phyloP scores from a whole-genome alignment of 2,113 vertebrate species.

The Gavialis gangeticus region DNA sequence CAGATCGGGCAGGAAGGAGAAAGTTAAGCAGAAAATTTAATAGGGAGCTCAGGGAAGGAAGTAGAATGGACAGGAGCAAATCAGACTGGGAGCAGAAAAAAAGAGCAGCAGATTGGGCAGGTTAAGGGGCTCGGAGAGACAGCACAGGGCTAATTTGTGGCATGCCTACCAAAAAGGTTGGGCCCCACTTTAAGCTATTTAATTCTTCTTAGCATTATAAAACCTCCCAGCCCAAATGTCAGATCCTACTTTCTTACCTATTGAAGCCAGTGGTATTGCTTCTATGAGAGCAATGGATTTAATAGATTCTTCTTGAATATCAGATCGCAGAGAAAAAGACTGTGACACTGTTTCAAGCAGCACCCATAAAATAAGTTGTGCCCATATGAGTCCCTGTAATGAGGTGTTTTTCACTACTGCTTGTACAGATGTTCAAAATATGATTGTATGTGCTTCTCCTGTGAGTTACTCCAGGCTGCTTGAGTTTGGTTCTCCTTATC shows the following conservation, averaged over 20 bases:
- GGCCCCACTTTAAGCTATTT: neutral
- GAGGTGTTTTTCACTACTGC: neutral
- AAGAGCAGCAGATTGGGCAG: too few relatives aligned
- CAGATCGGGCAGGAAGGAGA: too few relatives aligned
- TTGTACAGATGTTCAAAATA: neutral
- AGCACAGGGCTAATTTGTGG: too few relatives aligned
- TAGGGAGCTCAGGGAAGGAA: too few relatives aligned
- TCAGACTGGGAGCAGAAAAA: too few relatives aligned
- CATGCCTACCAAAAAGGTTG: too few relatives aligned
- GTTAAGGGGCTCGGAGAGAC: too few relatives aligned
- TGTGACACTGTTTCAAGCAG: neutral
- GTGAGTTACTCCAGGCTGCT: neutral
- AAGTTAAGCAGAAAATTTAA: too few relatives aligned
- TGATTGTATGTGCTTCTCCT: neutral
- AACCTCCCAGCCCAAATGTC: neutral
- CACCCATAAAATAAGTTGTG: neutral
- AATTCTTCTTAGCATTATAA: neutral
- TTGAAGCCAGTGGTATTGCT: neutral
- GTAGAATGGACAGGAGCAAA: too few relatives aligned
- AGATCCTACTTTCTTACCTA: neutral
- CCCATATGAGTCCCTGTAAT: neutral
- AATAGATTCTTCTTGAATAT: neutral
- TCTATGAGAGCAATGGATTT: neutral
- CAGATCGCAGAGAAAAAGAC: neutral
- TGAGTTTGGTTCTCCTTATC: neutral